phyloP scores from a whole-genome alignment of 2,113 vertebrate species.

The Cheirogaleus medius region DNA sequence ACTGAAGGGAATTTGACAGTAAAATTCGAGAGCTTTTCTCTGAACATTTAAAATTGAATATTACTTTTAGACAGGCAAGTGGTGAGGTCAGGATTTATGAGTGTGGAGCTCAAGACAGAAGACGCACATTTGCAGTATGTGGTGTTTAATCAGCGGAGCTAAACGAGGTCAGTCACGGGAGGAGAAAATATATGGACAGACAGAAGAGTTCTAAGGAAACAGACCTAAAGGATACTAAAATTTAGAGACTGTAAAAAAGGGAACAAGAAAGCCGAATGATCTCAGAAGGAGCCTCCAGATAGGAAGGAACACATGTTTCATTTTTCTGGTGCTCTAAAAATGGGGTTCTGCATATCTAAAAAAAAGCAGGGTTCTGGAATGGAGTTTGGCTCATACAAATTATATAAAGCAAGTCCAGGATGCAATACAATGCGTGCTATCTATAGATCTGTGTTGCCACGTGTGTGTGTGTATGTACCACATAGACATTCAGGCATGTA shows the following conservation, averaged over 20 bases:
- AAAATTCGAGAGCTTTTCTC: neutral
- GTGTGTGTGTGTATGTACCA: too few relatives aligned
- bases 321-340: neutral
- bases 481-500: neutral
- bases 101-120: neutral
- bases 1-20: neutral
- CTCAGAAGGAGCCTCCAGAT: neutral
- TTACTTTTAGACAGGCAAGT: neutral
- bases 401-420: neutral
- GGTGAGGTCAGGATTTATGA: neutral
- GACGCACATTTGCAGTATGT: accelerated
- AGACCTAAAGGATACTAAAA: neutral
- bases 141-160: neutral
- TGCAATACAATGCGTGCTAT: accelerated
- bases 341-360: accelerated
- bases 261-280: neutral
- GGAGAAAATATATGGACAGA: accelerated
- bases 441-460: neutral
- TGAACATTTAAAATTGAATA: neutral
- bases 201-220: neutral
- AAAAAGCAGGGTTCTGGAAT: neutral
- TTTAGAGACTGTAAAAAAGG: neutral
- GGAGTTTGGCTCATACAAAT: neutral
- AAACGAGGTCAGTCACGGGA: neutral
- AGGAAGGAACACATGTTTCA: neutral